Evolutionary conservation across 2,888 invertebrate species (phyloP).

Genomic region (Eilema griseolum): DNA sequence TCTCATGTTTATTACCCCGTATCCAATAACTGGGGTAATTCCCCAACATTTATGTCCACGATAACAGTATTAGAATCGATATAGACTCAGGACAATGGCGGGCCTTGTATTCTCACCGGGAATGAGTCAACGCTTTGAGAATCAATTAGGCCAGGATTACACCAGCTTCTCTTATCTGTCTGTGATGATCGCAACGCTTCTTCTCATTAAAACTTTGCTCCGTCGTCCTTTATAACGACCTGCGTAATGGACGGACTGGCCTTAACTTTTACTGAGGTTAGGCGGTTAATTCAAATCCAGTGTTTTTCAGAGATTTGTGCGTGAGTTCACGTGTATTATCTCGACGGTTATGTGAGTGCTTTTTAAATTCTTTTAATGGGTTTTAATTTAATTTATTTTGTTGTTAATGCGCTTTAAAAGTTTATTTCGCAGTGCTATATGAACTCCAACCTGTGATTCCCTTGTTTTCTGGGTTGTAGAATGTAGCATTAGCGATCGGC

Average conservation of each 20-base stretch:
- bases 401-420: too few species aligned
- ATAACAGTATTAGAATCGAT: conserved; percentile 47
- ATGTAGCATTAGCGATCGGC: background rate
- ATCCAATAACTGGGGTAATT: conserved; percentile 30
- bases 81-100: conserved; percentile 40
- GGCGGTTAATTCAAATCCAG: conserved; percentile 61
- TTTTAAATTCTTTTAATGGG: conserved; percentile 16
- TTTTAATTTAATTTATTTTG: background rate
- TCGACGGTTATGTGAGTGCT: conserved; percentile 35
- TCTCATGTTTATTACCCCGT: conserved; percentile 24
- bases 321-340: conserved; percentile 47
- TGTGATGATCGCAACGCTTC: conserved; percentile 60
- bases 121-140: conserved; percentile 63
- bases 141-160: conserved; percentile 75
- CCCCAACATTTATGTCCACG: conserved; percentile 37
- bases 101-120: conserved; percentile 45
- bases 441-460: background rate
- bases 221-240: conserved; percentile 70
- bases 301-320: conserved; percentile 51
- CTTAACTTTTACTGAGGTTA: conserved; percentile 57
- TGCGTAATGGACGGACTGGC: conserved; percentile 61
- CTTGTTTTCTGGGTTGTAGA: background rate
- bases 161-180: conserved; percentile 57
- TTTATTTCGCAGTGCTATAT: background rate
- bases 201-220: conserved; percentile 76